Conservation (phyloP, 1,140 invertebrate genomes). For the Tribolium madens region DNA sequence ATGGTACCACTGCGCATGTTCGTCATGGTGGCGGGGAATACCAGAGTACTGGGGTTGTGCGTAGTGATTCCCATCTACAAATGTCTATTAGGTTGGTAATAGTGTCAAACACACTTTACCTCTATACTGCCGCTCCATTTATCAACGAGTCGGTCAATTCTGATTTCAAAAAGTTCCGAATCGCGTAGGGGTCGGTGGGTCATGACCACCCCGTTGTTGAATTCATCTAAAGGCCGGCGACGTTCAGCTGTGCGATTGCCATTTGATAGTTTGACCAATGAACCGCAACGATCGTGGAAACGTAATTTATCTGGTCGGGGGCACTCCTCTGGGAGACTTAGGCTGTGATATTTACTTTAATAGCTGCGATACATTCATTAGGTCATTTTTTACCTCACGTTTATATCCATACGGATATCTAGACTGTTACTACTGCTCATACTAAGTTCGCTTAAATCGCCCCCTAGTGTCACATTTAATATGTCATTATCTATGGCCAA, state of each 20-base stretch:
- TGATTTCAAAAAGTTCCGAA: slow-evolving; percentile 93
- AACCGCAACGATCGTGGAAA: slow-evolving; percentile 91
- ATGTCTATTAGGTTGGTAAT: no score
- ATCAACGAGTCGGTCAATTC: slow-evolving; percentile 90
- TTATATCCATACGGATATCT: slow-evolving; percentile 65
- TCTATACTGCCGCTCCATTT: slow-evolving; percentile 96
- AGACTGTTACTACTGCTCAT: slow-evolving; percentile 65
- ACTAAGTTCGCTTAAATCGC: slow-evolving; percentile 64
- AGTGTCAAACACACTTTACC: no score
- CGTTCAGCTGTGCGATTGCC: slow-evolving; percentile 88
- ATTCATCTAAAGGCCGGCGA: slow-evolving; percentile 89
- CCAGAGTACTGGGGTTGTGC: slow-evolving; percentile 88
- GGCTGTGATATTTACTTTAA: slow-evolving; percentile 47
- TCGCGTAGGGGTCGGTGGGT: slow-evolving; percentile 87
- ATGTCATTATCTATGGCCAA: slow-evolving; percentile 65
- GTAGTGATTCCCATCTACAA: slow-evolving; percentile 93
- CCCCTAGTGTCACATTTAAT: slow-evolving; percentile 64
- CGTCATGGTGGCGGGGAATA: slow-evolving; percentile 97
- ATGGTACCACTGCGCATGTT: slow-evolving; percentile 95
- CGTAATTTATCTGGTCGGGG: slow-evolving; percentile 74
- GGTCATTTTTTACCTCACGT: slow-evolving; percentile 57
- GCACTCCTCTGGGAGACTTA: slow-evolving; percentile 62
- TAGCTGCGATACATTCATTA: not conserved
- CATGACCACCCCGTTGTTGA: slow-evolving; percentile 95
- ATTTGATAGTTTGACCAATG: slow-evolving; percentile 88